A percentile compares a stretch with the other conserved stretches of the same genome.
Conservation (phyloP, 2,888 invertebrate species). For the Acronicta aceris region DNA sequence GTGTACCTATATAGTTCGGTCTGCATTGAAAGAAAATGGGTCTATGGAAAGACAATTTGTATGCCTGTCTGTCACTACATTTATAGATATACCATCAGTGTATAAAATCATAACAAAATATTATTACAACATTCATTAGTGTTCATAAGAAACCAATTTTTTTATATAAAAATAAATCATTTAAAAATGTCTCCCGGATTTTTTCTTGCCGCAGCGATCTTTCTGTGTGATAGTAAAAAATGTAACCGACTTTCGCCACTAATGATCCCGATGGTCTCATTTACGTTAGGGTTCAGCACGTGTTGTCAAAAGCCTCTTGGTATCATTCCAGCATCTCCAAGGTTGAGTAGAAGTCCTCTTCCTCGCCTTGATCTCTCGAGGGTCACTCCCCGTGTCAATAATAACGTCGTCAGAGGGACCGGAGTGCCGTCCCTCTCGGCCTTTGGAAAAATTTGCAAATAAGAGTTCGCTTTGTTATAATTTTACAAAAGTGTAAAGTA, state of each 20-base stretch:
- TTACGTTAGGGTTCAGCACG: slow-evolving; percentile 34
- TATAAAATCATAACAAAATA: too few relatives aligned
- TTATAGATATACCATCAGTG: too few relatives aligned
- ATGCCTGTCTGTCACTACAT: too few relatives aligned
- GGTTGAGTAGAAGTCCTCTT: slow-evolving; percentile 46
- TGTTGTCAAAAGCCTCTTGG: slow-evolving; percentile 52
- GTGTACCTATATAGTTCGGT: too few relatives aligned
- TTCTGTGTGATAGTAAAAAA: slow-evolving; percentile 10
- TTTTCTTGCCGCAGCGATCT: neutral
- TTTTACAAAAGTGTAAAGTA: slow-evolving; percentile 27
- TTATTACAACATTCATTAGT: too few relatives aligned
- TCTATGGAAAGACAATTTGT: too few relatives aligned
- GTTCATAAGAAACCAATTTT: too few relatives aligned
- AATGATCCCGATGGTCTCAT: slow-evolving; percentile 44
- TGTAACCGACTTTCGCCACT: slow-evolving; percentile 13
- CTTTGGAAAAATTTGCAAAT: slow-evolving; percentile 45
- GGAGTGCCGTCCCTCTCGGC: slow-evolving; percentile 31
- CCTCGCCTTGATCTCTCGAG: slow-evolving; percentile 66
- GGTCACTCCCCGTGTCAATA: slow-evolving; percentile 67
- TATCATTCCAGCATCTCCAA: slow-evolving; percentile 37
- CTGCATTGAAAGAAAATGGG: too few relatives aligned
- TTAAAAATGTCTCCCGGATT: neutral
- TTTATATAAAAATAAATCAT: neutral
- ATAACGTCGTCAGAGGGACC: slow-evolving; percentile 58
- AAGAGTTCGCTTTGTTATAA: slow-evolving; percentile 55